These are phyloP conservation scores for Sciurus carolinensis DNA, from an alignment of 2,797 vertebrate genomes.

Conservation along the genomic window DNA sequence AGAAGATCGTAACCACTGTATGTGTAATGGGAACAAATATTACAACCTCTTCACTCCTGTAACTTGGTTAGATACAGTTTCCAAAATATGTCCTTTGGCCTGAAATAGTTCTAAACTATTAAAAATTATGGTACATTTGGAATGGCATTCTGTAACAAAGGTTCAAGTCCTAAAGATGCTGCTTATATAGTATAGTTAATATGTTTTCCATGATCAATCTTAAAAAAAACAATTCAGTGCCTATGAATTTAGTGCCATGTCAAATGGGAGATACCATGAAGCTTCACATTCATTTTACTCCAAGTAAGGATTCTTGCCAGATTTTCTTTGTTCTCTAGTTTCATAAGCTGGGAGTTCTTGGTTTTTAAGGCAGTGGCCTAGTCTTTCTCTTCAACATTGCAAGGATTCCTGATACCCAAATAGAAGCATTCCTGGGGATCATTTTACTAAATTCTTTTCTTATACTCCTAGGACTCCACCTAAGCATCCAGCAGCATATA, in stretches of 20 bases:
- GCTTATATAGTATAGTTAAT: neutral
- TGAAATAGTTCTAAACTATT: neutral
- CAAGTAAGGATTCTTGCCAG: neutral
- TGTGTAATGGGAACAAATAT: neutral
- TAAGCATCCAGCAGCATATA: neutral
- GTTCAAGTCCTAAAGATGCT: neutral
- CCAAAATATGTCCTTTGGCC: neutral
- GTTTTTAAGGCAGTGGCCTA: neutral
- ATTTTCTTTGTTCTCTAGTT: neutral
- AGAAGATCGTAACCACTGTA: neutral
- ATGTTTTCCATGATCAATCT: constrained; percentile 14
- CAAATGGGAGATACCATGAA: neutral
- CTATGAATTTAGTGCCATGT: neutral
- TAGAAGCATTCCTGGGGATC: neutral
- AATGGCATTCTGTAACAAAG: constrained; percentile 19
- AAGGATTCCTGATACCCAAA: neutral
- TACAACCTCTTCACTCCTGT: neutral
- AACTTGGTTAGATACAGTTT: neutral
- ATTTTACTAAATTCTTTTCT: constrained; percentile 4
- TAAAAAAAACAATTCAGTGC: neutral
- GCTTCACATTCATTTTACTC: constrained; percentile 18
- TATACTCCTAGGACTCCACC: neutral
- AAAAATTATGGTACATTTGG: neutral
- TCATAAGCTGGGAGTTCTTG: neutral
- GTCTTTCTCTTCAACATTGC: neutral